Conservation (phyloP, 2,888 invertebrate species). For the Drosophila antonietae region DNA sequence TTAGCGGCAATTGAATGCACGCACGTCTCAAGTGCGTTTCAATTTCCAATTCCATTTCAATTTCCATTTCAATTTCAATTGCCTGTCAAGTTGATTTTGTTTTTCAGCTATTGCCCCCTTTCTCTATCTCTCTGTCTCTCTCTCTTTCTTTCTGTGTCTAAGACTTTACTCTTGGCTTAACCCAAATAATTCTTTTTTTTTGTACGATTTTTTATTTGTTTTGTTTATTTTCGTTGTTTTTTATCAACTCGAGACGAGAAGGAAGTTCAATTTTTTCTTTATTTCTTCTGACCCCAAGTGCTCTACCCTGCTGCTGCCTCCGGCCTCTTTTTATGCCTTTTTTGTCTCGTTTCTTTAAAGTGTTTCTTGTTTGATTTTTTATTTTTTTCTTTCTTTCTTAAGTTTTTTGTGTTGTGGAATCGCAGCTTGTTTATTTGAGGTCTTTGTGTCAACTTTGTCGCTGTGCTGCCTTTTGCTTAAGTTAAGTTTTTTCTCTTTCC, state of each 20-base stretch:
- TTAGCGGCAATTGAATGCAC: constrained; percentile 69
- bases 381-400: constrained; percentile 21
- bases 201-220: constrained; percentile 30
- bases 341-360: constrained; percentile 19
- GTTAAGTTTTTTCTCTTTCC: neutral
- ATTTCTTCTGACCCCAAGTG: constrained; percentile 21
- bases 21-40: constrained; percentile 64
- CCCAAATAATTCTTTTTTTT: constrained; percentile 62
- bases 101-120: constrained; percentile 35
- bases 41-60: constrained; percentile 53
- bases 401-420: constrained; percentile 51
- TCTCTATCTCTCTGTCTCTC: neutral
- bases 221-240: constrained; percentile 20
- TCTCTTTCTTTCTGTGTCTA: neutral
- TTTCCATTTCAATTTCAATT: constrained; percentile 63
- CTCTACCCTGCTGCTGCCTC: constrained; percentile 4
- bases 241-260: constrained; percentile 45
- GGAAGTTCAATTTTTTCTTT: constrained; percentile 66
- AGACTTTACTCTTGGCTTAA: constrained; percentile 50
- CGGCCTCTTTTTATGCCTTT: constrained; percentile 26
- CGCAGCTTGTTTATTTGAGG: constrained; percentile 73
- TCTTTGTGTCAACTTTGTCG: constrained; percentile 75
- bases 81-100: constrained; percentile 53
- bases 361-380: constrained; percentile 40
- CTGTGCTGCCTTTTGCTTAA: constrained; percentile 29